A percentile compares a stretch with the other conserved stretches of the same genome.
phyloP scores from a whole-genome alignment of 2,888 invertebrate genomes.

The Nemotelus nigrinus region DNA sequence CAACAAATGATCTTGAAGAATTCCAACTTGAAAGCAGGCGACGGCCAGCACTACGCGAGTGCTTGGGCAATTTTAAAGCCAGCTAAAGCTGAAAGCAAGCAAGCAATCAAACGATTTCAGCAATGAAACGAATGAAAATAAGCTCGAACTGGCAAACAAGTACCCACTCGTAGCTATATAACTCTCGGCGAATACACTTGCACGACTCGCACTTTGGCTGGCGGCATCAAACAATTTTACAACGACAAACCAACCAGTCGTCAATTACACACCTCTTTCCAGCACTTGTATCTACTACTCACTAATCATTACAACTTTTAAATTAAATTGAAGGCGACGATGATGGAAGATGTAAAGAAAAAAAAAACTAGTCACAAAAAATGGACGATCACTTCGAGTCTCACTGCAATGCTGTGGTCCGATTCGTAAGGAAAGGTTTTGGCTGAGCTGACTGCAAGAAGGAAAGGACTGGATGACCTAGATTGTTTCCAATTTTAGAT shows the following conservation, averaged over 20 bases:
- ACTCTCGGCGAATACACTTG: no score
- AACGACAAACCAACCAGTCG: neutral
- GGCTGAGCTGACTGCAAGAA: neutral
- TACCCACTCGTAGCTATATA: slow-evolving; percentile 13
- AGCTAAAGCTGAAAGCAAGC: neutral
- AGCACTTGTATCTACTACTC: neutral
- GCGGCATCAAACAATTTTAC: slow-evolving; percentile 17
- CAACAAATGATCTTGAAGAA: slow-evolving; percentile 19
- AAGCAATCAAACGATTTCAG: neutral
- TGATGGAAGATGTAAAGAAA: neutral
- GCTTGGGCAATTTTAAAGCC: slow-evolving; percentile 21
- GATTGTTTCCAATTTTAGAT: slow-evolving; percentile 39
- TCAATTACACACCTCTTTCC: slow-evolving; percentile 20
- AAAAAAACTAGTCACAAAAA: neutral
- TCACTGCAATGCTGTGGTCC: neutral
- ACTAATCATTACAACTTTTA: slow-evolving; percentile 1
- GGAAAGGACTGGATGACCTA: slow-evolving; percentile 37
- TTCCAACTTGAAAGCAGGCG: slow-evolving; percentile 9
- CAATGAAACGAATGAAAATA: slow-evolving; percentile 24
- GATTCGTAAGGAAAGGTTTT: slow-evolving; percentile 21
- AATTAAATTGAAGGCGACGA: no score
- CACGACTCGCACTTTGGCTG: neutral
- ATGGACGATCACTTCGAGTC: neutral
- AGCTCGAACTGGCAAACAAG: slow-evolving; percentile 20
- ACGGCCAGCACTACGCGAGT: neutral